Conservation (phyloP, 2,888 invertebrate species). For the Prosopocoilus inquinatus region DNA sequence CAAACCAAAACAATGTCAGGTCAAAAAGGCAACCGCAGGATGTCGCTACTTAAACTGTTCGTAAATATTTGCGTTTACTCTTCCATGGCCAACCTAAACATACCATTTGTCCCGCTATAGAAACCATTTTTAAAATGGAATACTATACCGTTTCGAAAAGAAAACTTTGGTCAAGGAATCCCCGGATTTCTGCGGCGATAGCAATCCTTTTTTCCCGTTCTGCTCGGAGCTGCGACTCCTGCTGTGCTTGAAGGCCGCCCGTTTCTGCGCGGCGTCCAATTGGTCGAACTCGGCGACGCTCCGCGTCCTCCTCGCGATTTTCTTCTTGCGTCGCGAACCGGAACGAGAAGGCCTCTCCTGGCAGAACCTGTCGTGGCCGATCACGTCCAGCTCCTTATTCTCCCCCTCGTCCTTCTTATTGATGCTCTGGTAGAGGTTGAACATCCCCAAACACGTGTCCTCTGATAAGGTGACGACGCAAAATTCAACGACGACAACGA, state of each 20-base stretch:
- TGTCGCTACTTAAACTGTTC: too few relatives aligned
- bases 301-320: constrained; percentile 65
- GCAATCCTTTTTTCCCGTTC: constrained; percentile 12
- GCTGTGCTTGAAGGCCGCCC: constrained; percentile 58
- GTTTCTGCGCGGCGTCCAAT: constrained; percentile 64
- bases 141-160: constrained; percentile 47
- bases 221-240: constrained; percentile 67
- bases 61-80: too few relatives aligned
- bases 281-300: constrained; percentile 65
- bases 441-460: constrained; percentile 55
- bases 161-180: constrained; percentile 75
- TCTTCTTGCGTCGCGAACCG: constrained; percentile 56
- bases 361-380: constrained; percentile 80
- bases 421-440: constrained; percentile 73
- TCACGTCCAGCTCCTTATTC: constrained; percentile 62
- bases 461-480: not conserved
- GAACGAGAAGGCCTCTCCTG: constrained; percentile 61
- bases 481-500: not conserved
- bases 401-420: constrained; percentile 57
- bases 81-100: too few relatives aligned
- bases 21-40: too few relatives aligned
- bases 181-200: constrained; percentile 63
- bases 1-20: too few relatives aligned
- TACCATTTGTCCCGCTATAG: too few relatives aligned
- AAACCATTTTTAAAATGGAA: too few relatives aligned